A percentile compares a stretch with the other conserved stretches of the same genome.
Conservation (phyloP, 2,797 vertebrate genomes). For the Vipera latastei region DNA sequence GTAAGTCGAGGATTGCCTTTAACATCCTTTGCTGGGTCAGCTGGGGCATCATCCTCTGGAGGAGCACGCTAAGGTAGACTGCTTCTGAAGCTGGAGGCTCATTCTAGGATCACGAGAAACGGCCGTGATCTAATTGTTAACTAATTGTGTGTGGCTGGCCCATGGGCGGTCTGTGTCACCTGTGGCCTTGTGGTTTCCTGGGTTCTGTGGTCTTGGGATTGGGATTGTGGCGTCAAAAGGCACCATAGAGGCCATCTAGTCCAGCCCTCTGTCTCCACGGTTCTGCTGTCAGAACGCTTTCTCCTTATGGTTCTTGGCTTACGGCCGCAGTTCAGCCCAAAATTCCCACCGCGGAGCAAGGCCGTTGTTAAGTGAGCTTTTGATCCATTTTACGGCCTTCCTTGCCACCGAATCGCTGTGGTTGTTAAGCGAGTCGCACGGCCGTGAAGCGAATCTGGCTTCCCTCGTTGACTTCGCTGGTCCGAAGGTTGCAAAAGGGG, state of each 20-base stretch:
- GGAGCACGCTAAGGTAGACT: not conserved
- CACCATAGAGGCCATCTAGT: not conserved
- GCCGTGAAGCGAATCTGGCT: not conserved
- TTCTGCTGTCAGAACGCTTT: not conserved
- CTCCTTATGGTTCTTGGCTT: not conserved
- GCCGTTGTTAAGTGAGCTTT: not conserved
- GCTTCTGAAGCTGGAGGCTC: not conserved
- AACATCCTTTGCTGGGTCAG: not conserved
- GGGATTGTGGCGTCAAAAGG: not conserved
- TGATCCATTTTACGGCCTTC: too few species aligned
- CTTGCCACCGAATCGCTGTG: rapidly evolving
- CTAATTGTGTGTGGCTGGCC: not conserved
- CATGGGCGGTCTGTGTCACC: too few species aligned
- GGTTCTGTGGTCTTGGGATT: not conserved
- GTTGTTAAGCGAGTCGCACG: not conserved
- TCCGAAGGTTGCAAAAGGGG: not conserved
- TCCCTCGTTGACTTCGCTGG: not conserved
- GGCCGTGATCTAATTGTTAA: not conserved
- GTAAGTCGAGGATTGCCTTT: not conserved
- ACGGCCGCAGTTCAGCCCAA: not conserved
- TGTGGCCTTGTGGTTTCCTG: not conserved
- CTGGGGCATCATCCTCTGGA: not conserved
- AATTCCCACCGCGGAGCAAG: too few species aligned
- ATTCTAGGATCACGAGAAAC: not conserved
- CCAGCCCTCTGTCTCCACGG: not conserved